Base-by-base conservation (phyloP, 2,113 vertebrate genomes). In the Colistium nudipinnis region DNA sequence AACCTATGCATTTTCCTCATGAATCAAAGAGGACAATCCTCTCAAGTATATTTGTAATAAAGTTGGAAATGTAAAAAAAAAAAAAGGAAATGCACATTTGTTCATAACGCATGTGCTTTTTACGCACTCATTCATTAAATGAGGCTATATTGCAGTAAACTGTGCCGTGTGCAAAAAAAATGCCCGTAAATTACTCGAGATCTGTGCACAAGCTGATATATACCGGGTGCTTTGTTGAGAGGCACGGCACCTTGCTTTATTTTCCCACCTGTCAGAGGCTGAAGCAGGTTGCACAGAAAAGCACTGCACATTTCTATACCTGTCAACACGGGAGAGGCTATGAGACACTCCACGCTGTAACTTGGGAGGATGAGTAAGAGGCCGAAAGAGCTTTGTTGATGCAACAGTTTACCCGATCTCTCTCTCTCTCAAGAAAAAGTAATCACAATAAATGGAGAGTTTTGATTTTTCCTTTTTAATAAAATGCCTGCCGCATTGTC, bases 311-410 rank as follows among this genome's bases (percentile, higher is more conserved):
- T 56, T 62, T 27, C 62, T 61, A 64, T 51, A 49, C 36, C 53
- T 74, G 68, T 51, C 52, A 43, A 52, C 65, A 56, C 49, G 53
- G 68, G 70, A 59, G 48, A 55, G 55, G 7, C 14, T 36, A 39
- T 67, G 48, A 70, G 51, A 62, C 35, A 38, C 30, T 60, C 60
- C 24, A 14, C 62, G 38, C 54, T 69, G 59, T 57, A 80, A 80
- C 62, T 47, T 49, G 48, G 22, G 69, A 24, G 24, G 14, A 80
- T 60, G 47, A 63, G 6, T 27, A 68, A 45, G 62, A 69, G 66
- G 63, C 66, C 60, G 17, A 62, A 19, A 19, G 36, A 27, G 55
- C 61, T 76, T 65, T 73, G 65, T 53, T 65, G 49, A 53, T 44
- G 41, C 52, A 64, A 22, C 11, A 7, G 14, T 60, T 73, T 38